Conservation (phyloP, 2,797 vertebrate species). For the Scarus forsteni region DNA sequence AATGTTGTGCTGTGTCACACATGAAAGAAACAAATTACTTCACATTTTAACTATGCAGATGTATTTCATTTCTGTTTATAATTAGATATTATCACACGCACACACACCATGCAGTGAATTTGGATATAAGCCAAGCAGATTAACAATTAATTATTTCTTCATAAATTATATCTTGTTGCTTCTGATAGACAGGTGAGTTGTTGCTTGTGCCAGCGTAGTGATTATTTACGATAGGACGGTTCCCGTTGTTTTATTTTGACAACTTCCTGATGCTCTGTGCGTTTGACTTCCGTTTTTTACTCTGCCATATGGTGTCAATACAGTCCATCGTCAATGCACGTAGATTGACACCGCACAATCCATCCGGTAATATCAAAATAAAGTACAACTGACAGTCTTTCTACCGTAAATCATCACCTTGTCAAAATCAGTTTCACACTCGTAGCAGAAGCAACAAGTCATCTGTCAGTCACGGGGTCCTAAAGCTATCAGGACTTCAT, state of each 20-base stretch:
- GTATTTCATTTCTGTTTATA: too few species aligned
- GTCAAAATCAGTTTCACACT: neutral
- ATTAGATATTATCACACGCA: too few species aligned
- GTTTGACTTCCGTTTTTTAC: neutral
- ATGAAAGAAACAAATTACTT: too few species aligned
- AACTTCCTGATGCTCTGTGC: neutral
- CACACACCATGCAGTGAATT: too few species aligned
- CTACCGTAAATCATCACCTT: neutral
- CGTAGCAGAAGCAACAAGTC: neutral
- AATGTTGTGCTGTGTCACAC: neutral
- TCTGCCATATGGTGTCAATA: neutral
- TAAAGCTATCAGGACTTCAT: neutral
- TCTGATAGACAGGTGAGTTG: neutral
- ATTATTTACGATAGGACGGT: neutral
- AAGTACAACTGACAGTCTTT: neutral
- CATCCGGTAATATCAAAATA: neutral
- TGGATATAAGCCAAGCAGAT: too few species aligned
- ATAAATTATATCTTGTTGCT: too few species aligned
- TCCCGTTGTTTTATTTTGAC: neutral
- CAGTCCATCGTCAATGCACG: neutral
- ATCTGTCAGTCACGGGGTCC: neutral
- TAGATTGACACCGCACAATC: neutral
- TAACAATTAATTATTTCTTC: too few species aligned
- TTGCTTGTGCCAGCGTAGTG: neutral
- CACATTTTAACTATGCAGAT: neutral